Base-by-base conservation (phyloP, 1,140 invertebrate genomes). In the Parapsyche elsis region DNA sequence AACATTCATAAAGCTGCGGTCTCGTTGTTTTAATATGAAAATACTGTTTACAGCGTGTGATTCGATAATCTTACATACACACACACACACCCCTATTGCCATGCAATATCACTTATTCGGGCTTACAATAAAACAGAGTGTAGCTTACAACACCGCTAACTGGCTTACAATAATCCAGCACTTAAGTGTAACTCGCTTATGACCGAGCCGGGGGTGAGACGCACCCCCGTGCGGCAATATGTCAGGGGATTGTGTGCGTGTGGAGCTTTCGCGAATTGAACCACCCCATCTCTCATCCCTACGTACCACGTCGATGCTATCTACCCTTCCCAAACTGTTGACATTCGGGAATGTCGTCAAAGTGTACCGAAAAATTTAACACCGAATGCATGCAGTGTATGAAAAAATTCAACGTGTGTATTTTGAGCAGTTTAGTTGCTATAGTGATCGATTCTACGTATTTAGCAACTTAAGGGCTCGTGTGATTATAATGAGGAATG, bases 141-240 rank as follows among this genome's bases (percentile, higher is more conserved):
- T 77, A 77, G 75, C 75, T 77, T 77, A 77, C 75, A 77, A 77
- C 75, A 77, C 75, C 75, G 75, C 75, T 77, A 77, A 77, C 75
- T 77, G 75, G 75, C 75, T 77, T 77, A 77, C 75, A 77, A 77
- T 77, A 77, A 77, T 77, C 75, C 75, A 77, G 75, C 75, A 77
- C 75, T 77, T 77, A 77, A 77, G 75, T 77, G 75, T 77, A 77
- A 77, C 75, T 77, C 75, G 44, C 75, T 77, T 77, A 77, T 77
- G 46, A 77, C 53, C 75, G 75, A 16, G 57, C 9, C 19, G 57
- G 74, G 75, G 75, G 75, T 64, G 30, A 64, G 26, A 38, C 38
- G 4, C n/a, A 64, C 75, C 75, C 75, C 75, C 12, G 12, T 16
- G 12, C 24, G 57, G 75, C 75, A 77, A 77, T 77, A 77, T 77